These are phyloP conservation scores for Procavia capensis DNA, from an alignment of 2,113 vertebrate species.

Conservation along the genomic window DNA sequence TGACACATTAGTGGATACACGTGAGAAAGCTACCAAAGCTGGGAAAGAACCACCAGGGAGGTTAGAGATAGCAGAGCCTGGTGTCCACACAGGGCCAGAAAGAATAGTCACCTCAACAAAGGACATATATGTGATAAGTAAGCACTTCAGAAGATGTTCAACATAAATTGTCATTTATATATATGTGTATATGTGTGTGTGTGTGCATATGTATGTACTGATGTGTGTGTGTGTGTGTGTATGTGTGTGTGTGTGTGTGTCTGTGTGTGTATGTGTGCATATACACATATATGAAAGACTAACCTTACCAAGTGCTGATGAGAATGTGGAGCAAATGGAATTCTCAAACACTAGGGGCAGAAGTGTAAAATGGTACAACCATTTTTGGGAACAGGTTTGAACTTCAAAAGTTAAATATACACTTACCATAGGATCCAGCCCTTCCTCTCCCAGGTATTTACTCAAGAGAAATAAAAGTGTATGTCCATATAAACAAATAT, in stretches of 20 bases:
- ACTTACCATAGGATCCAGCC: background rate
- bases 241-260: background rate
- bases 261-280: too few relatives aligned
- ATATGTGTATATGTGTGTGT: too few relatives aligned
- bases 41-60: background rate
- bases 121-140: background rate
- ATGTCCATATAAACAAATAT: background rate
- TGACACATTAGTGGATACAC: background rate
- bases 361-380: background rate
- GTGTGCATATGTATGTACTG: too few relatives aligned
- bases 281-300: background rate
- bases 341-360: background rate
- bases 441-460: background rate
- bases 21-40: background rate
- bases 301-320: background rate
- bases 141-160: background rate
- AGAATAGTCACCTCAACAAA: background rate
- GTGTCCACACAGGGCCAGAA: background rate
- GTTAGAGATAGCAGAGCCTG: background rate
- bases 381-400: slow-evolving; percentile 15
- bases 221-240: too few relatives aligned
- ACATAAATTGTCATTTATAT: background rate
- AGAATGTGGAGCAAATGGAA: background rate
- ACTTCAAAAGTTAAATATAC: background rate
- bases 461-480: background rate